Base-by-base conservation (phyloP, 1,140 invertebrate genomes). In the Drosophila tani region DNA sequence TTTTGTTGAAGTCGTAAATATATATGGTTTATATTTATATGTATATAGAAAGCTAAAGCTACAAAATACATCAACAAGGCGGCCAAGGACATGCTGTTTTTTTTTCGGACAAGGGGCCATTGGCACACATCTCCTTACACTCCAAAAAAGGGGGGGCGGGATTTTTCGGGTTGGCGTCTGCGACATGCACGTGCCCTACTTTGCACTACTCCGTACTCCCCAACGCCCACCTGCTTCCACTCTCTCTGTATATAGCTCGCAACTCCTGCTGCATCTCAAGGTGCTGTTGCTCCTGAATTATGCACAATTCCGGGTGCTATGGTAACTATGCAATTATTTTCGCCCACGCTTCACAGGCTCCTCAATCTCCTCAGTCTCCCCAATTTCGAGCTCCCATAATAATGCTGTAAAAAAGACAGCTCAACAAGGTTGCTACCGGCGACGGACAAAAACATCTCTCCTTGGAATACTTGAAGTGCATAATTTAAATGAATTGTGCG, bases 271-370 rank as follows among this genome's bases (percentile, higher is more conserved):
- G 49, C 43, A 74, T 64, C 60, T 47, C 73, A 67, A 78, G 64
- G 64, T 78, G 75, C 67, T 58, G 41, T 29, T 65, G 21, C 15
- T 69, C 56, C 69, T 78, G 66, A 78, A 78, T 78, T 78, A 78
- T 79, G 76, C 76, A 63, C 58, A 41, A 78, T 62, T 76, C 49
- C 75, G 38, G 57, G 45, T 45, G 75, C 64, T 69, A 47, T 70
- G 65, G 81, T 84, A 79, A 81, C 84, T 88, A 90, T 88, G 84
- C 84, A 88, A 88, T 88, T 88, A 88, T 75, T 88, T 81, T 78
- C 68, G 45, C 17, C 38, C 74, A 9, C 27, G 17, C 63, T 67
- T 56, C 55, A 56, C 27, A n/a, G 50, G 5, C 29, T 53, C 56
- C 41, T 32, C 29, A 53, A 4, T 53, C 14, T 35, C 29, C 29